Conservation (phyloP, 1,140 invertebrate species). For the Heliconius melpomene region DNA sequence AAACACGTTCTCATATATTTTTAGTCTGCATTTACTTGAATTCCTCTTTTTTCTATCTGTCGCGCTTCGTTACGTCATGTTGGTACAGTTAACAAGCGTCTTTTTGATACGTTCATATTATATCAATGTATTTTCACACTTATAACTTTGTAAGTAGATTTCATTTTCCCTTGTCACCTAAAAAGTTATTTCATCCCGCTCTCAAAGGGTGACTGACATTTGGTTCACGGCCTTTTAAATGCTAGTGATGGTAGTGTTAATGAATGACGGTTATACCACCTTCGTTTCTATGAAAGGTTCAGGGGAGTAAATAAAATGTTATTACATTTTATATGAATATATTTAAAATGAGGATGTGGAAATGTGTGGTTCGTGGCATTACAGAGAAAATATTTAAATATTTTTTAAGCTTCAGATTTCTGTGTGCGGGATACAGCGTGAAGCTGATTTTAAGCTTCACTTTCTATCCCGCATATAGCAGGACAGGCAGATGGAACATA, state of each 20-base stretch:
- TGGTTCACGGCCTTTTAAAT: slow-evolving; percentile 6
- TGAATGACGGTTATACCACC: slow-evolving; percentile 2
- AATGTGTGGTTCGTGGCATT: no score
- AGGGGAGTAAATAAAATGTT: neutral
- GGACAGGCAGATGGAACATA: no score
- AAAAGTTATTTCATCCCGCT: neutral
- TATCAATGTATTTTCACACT: neutral
- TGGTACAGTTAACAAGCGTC: slow-evolving; percentile 10
- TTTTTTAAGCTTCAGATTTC: no score
- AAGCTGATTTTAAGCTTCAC: no score
- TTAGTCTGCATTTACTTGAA: slow-evolving; percentile 1
- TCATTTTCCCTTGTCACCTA: neutral
- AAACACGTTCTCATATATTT: neutral
- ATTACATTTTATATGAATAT: neutral
- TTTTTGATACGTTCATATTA: slow-evolving; percentile 4
- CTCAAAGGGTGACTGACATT: slow-evolving; percentile 6
- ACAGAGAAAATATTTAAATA: no score
- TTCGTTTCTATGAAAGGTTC: neutral
- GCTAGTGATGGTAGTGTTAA: slow-evolving; percentile 6
- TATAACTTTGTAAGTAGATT: neutral
- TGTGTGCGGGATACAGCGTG: no score
- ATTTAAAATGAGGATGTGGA: neutral
- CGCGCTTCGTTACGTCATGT: slow-evolving; percentile 12
- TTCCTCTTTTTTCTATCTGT: slow-evolving; percentile 2
- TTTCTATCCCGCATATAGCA: no score